phyloP scores from a whole-genome alignment of 2,113 vertebrate species.

The Leptocoma aspasia region DNA sequence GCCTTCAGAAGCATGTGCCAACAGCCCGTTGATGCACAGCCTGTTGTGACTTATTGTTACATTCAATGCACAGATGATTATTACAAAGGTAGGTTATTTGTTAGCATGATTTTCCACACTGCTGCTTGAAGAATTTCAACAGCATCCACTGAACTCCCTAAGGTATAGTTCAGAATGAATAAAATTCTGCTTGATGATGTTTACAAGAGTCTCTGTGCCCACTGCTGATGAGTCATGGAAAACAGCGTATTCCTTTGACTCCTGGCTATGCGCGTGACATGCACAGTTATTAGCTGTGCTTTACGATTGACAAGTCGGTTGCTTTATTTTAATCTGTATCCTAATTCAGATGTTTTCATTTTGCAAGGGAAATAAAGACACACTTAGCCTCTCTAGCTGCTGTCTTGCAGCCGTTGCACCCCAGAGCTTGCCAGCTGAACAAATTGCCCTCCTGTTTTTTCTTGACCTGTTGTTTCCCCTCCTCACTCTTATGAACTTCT shows the following conservation, averaged over 20 bases:
- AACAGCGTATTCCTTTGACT: background rate
- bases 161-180: slow-evolving; percentile 54
- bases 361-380: background rate
- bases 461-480: background rate
- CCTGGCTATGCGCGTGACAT: background rate
- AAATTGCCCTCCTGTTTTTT: background rate
- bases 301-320: background rate
- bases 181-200: slow-evolving; percentile 60
- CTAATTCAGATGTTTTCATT: background rate
- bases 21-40: slow-evolving; percentile 14
- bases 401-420: background rate
- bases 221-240: slow-evolving; percentile 40
- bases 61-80: background rate
- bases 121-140: slow-evolving; percentile 55
- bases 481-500: background rate
- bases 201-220: slow-evolving; percentile 40
- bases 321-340: slow-evolving; percentile 1
- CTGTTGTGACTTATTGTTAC: slow-evolving; percentile 19
- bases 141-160: slow-evolving; percentile 35
- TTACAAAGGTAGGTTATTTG: slow-evolving; percentile 31
- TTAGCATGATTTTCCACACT: slow-evolving; percentile 50
- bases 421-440: background rate
- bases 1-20: background rate
- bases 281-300: background rate
- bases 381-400: background rate